These are phyloP conservation scores for Drosophila sordidapex DNA, from an alignment of 2,888 invertebrate species.

Conservation along the genomic window DNA sequence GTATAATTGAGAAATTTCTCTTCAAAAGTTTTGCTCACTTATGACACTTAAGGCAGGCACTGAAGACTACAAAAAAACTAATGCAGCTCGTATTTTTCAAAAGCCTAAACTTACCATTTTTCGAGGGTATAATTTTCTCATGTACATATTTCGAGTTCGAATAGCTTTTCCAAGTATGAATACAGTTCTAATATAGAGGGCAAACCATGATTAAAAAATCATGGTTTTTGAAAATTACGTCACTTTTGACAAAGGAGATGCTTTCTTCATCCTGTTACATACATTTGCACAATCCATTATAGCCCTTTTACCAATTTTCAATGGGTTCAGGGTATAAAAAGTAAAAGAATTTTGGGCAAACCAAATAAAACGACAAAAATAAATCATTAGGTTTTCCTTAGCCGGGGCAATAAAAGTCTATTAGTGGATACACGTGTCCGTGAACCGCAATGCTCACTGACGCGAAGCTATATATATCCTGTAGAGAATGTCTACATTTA, in stretches of 20 bases:
- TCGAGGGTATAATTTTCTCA: not conserved
- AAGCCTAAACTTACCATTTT: not conserved
- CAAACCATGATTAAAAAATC: too few relatives aligned
- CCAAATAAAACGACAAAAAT: conserved; percentile 38
- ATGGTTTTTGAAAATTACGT: too few relatives aligned
- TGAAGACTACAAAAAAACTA: too few relatives aligned
- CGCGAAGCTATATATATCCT: conserved; percentile 20
- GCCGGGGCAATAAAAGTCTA: conserved; percentile 39
- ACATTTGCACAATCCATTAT: not conserved
- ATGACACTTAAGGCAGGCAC: too few relatives aligned
- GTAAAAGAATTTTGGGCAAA: conserved; percentile 24
- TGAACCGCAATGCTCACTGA: conserved; percentile 52
- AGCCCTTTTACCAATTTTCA: not conserved
- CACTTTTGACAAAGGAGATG: not conserved
- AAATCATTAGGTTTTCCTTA: conserved; percentile 38
- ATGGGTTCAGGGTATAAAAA: conserved; percentile 4
- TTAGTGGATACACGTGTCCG: conserved; percentile 1
- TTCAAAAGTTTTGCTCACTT: not conserved
- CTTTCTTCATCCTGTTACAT: not conserved
- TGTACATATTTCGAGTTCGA: too few relatives aligned
- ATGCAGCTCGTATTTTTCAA: too few relatives aligned
- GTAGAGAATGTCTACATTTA: not conserved
- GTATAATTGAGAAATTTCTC: not conserved
- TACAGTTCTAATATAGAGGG: too few relatives aligned
- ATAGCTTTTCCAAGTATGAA: too few relatives aligned